Evolutionary conservation across 2,113 vertebrate species (phyloP), one percentile per base, ranked within the genome.

Genomic region (Ophthalmolycus amberensis): DNA sequence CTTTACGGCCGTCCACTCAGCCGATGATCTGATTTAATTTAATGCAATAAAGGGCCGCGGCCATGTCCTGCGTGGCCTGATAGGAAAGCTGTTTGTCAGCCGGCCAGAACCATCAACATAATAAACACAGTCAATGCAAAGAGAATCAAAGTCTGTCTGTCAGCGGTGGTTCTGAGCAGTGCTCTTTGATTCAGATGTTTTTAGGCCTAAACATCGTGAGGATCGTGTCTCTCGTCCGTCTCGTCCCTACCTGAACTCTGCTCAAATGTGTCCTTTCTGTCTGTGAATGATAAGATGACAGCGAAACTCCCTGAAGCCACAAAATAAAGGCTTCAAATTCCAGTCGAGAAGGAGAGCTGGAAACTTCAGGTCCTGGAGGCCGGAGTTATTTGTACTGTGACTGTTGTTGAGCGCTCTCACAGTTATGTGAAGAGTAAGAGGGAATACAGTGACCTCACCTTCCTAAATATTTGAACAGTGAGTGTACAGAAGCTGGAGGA

Each of bases 21-120:
- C 20, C 11, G 32, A 62, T 50, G 56, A 38, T 12, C 37, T 29
- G 48, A 77, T 65, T 83, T 76, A 54, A 76, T 73, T 76, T 63
- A 20, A 78, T 52, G 62, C 48, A 60, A 32, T 69, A 65, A 82
- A 12, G 25, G 11, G 9, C 56, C 2, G 37, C 29, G 3, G 46
- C 77, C 80, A 65, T 66, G 16, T 80, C 46, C 77, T 64, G 67
- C 8, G 63, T 29, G 77, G 77, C n/a, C 76, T 32, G 16, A 69
- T 38, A 38, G 67, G 71, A 75, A 48, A 66, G 22, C 66, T 37
- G 38, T 68, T 68, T 9, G 69, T 67, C 67, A 34, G 5, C 29
- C 9, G 32, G 67, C 79, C 79, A 69, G 37, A 82, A 46, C 32
- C 68, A 59, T 37, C 34, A 72, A 73, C 22, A 48, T 3, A 11